These are phyloP conservation scores for Monodelphis domestica DNA, from an alignment of 2,797 vertebrate species.

Conservation along the genomic window DNA sequence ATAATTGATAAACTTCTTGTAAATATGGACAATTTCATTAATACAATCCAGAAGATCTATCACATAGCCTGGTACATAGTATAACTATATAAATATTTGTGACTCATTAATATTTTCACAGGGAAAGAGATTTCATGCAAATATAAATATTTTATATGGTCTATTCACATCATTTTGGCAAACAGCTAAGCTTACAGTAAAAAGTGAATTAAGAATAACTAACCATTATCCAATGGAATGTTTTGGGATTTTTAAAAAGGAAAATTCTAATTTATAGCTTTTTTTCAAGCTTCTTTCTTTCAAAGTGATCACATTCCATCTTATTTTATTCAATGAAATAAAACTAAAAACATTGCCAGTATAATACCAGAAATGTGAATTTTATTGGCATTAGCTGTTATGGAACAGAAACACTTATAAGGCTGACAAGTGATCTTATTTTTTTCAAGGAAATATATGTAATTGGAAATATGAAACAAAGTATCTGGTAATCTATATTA, in stretches of 20 bases:
- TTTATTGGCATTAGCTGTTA: constrained; percentile 16
- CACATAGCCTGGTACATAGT: too few species aligned
- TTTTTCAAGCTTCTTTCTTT: constrained; percentile 53
- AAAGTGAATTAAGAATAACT: constrained; percentile 63
- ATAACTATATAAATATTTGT: too few species aligned
- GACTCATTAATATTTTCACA: constrained; percentile 39
- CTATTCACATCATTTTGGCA: constrained; percentile 52
- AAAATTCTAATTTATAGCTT: constrained; percentile 31
- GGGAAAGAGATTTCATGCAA: constrained; percentile 60
- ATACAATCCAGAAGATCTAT: too few species aligned
- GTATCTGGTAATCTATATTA: background rate
- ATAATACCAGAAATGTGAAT: constrained; percentile 23
- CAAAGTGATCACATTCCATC: constrained; percentile 19
- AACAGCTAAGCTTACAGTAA: constrained; percentile 51
- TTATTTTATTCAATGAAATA: constrained; percentile 60
- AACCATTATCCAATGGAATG: constrained; percentile 49
- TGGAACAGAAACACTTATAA: background rate
- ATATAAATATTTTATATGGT: constrained; percentile 67
- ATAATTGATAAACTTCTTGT: too few species aligned
- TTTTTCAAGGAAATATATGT: background rate
- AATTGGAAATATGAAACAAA: constrained; percentile 26
- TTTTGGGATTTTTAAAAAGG: too few species aligned
- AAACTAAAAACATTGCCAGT: constrained; percentile 38
- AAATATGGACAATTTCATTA: too few species aligned
- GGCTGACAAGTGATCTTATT: constrained; percentile 34